Conservation (phyloP, 2,113 vertebrate genomes). For the Anoura caudifer region DNA sequence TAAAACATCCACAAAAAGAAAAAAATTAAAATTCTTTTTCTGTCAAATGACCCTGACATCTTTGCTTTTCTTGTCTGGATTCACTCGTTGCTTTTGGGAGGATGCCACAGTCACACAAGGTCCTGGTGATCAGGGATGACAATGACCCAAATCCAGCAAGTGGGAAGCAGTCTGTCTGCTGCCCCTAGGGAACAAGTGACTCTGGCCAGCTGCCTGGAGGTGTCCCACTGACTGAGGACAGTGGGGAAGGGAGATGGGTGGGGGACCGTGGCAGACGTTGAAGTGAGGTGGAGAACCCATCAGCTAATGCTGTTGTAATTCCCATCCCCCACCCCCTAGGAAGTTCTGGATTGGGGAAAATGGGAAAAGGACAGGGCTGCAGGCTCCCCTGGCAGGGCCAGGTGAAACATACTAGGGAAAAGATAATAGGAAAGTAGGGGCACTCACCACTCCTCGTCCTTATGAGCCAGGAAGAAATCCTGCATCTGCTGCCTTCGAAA, state of each 20-base stretch:
- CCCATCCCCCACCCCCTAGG: constrained; percentile 64
- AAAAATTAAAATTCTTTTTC: constrained; percentile 73
- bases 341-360: constrained; percentile 26
- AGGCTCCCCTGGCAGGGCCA: constrained; percentile 47
- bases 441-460: constrained; percentile 95
- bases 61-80: constrained; percentile 71
- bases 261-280: neutral
- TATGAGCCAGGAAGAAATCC: constrained; percentile 95
- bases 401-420: constrained; percentile 39
- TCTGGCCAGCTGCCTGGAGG: constrained; percentile 64
- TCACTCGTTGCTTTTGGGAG: constrained; percentile 68
- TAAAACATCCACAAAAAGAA: constrained; percentile 78
- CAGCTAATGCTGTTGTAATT: constrained; percentile 49
- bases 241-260: constrained; percentile 32
- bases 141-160: constrained; percentile 42
- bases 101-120: constrained; percentile 63
- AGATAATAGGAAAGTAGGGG: neutral
- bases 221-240: constrained; percentile 49
- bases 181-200: constrained; percentile 54
- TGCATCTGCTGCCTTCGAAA: constrained; percentile 96
- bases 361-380: constrained; percentile 36
- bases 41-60: constrained; percentile 73
- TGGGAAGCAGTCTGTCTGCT: constrained; percentile 43
- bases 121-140: constrained; percentile 56
- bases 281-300: constrained; percentile 61